phyloP scores from a whole-genome alignment of 2,113 vertebrate species.

The Sapayoa aenigma region DNA sequence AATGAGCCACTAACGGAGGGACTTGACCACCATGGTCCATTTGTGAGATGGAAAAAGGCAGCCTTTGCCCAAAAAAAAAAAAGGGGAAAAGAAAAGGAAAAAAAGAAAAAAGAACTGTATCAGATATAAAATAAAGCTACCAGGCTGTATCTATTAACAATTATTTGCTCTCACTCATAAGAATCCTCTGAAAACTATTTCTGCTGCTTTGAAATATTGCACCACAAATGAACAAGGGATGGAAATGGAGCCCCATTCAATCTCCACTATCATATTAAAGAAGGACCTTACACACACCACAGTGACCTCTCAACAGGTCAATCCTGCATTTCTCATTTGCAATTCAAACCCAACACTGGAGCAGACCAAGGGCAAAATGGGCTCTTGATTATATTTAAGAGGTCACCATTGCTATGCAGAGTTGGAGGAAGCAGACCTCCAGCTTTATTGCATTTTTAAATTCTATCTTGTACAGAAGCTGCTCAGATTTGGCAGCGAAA shows the following conservation, averaged over 20 bases:
- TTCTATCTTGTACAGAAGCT: constrained; percentile 65
- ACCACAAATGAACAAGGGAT: constrained; percentile 76
- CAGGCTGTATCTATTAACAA: constrained; percentile 66
- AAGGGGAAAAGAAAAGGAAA: not conserved
- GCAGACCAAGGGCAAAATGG: constrained; percentile 74
- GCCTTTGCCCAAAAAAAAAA: not conserved
- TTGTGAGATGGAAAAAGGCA: constrained; percentile 53
- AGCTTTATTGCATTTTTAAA: constrained; percentile 74
- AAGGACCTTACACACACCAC: constrained; percentile 73
- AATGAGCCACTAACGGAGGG: constrained; percentile 41
- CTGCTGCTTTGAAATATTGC: constrained; percentile 74
- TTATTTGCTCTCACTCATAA: constrained; percentile 73
- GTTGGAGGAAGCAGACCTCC: constrained; percentile 70
- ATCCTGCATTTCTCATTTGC: constrained; percentile 77
- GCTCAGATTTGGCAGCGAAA: constrained; percentile 63
- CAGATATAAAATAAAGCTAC: constrained; percentile 66
- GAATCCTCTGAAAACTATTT: constrained; percentile 71
- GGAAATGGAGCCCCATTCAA: constrained; percentile 73
- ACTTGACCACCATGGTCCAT: constrained; percentile 57
- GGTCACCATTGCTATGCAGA: constrained; percentile 79
- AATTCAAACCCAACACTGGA: constrained; percentile 79
- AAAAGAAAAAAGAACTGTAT: not conserved
- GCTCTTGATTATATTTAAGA: constrained; percentile 79
- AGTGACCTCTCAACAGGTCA: constrained; percentile 75
- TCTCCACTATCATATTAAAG: constrained; percentile 73